phyloP scores from a whole-genome alignment of 1,140 invertebrate genomes.

The Bradynema listronoti region DNA sequence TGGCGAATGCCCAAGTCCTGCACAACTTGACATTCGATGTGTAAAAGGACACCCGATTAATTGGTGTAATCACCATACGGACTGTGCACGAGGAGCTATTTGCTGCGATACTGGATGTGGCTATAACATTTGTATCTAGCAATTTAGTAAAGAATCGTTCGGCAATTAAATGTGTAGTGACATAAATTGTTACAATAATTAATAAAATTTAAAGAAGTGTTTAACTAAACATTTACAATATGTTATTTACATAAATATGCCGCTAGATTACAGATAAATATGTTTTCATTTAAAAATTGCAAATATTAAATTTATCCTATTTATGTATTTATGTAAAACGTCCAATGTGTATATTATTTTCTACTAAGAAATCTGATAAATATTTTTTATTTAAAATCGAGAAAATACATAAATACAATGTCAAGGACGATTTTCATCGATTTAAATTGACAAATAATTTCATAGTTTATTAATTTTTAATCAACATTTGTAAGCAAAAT shows the following conservation, averaged over 20 bases:
- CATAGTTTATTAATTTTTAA: too few species aligned
- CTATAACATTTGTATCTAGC: constrained; percentile 15
- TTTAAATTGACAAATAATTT: too few species aligned
- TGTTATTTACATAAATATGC: neutral
- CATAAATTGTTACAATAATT: neutral
- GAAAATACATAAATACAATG: too few species aligned
- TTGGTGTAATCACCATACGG: constrained; percentile 6
- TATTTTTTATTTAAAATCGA: too few species aligned
- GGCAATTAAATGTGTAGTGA: constrained; percentile 9
- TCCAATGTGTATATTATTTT: too few species aligned
- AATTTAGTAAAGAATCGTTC: too few species aligned
- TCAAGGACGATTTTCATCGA: too few species aligned
- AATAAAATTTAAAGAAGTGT: constrained; percentile 60
- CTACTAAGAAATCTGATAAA: too few species aligned
- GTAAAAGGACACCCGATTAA: constrained; percentile 10
- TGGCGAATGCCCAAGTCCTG: constrained; percentile 4
- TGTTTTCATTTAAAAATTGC: neutral
- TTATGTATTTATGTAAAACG: too few species aligned
- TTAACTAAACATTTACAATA: neutral
- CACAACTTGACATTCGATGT: constrained; percentile 5
- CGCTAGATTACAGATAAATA: neutral
- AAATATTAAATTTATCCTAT: too few species aligned
- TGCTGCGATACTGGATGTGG: constrained; percentile 14
- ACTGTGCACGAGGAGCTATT: constrained; percentile 4
- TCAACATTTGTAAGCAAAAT: too few species aligned